Percentiles rank a stretch among this genome's conserved stretches.
Conservation (phyloP, 2,888 invertebrate genomes). For the Leptinotarsa tumamoca region DNA sequence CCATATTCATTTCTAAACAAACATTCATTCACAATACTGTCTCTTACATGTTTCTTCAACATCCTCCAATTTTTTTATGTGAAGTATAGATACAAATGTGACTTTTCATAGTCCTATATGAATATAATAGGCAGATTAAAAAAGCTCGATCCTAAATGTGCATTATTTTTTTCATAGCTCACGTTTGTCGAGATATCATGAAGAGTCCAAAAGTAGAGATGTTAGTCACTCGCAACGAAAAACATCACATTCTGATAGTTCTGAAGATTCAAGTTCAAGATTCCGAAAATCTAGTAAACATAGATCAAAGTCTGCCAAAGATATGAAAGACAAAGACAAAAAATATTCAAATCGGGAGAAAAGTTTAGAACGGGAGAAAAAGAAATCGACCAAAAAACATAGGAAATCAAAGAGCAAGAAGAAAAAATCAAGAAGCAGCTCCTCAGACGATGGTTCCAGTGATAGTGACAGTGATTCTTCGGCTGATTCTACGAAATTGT, state of each 20-base stretch:
- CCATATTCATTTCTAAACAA: background rate
- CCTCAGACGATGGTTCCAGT: slow-evolving; percentile 26
- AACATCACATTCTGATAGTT: slow-evolving; percentile 25
- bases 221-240: slow-evolving; percentile 22
- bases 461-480: slow-evolving; percentile 41
- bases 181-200: slow-evolving; percentile 22
- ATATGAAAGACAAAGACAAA: slow-evolving; percentile 15
- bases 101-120: background rate
- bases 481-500: slow-evolving; percentile 61
- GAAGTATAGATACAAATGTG: too few species aligned
- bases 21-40: background rate
- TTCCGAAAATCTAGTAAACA: slow-evolving; percentile 22
- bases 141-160: slow-evolving; percentile 8
- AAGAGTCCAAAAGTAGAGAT: slow-evolving; percentile 24
- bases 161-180: slow-evolving; percentile 26
- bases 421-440: slow-evolving; percentile 33
- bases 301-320: slow-evolving; percentile 19
- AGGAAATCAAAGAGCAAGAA: slow-evolving; percentile 35
- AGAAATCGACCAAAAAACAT: slow-evolving; percentile 26
- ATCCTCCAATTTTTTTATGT: too few species aligned
- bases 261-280: slow-evolving; percentile 6
- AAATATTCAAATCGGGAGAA: slow-evolving; percentile 21
- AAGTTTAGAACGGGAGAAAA: slow-evolving; percentile 12
- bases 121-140: background rate
- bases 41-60: background rate